Evolutionary conservation across 2,888 invertebrate species (phyloP).

Genomic region (Epistrophe eligans): DNA sequence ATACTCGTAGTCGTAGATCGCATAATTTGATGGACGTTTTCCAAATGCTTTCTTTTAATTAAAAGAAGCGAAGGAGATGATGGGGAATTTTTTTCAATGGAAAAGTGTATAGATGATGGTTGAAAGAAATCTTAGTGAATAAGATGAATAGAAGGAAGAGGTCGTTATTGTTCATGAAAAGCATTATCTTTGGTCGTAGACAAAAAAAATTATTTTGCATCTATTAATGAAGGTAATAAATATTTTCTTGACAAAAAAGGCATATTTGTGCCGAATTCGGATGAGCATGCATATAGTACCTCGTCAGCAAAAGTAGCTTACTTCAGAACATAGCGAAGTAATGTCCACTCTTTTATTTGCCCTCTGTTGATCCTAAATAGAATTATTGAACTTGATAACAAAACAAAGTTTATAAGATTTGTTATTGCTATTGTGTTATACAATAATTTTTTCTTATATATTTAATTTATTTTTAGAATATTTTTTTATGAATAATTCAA

Average conservation of each 20-base stretch:
- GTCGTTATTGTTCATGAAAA: neutral
- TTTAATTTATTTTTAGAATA: too few species aligned
- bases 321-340: too few species aligned
- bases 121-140: neutral
- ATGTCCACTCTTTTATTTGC: too few species aligned
- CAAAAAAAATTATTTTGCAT: neutral
- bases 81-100: neutral
- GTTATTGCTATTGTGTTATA: too few species aligned
- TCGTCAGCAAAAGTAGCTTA: too few species aligned
- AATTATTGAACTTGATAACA: too few species aligned
- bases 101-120: neutral
- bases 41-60: conserved; percentile 16
- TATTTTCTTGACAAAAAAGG: neutral
- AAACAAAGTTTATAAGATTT: too few species aligned
- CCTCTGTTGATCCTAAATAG: too few species aligned
- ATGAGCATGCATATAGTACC: too few species aligned
- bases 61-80: neutral
- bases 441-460: too few species aligned
- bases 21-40: neutral
- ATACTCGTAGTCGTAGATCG: neutral
- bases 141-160: neutral
- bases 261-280: too few species aligned
- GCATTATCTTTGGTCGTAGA: neutral
- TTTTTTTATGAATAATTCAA: too few species aligned
- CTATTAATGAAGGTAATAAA: neutral